Base-by-base conservation (phyloP, 1,140 invertebrate genomes). In the Monomorium pharaonis region DNA sequence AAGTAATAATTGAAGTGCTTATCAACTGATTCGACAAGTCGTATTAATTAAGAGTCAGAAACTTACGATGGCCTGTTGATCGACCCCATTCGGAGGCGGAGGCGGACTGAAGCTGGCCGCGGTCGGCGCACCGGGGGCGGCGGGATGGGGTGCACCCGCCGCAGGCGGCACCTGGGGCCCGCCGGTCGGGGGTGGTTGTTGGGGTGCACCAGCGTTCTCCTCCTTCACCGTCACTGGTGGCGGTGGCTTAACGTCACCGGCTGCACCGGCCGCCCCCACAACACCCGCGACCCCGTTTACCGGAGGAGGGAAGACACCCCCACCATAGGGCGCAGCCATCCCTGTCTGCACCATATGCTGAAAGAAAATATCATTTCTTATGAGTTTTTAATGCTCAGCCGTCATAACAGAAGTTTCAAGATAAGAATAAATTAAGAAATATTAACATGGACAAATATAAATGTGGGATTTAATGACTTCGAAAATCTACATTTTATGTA, bases 291-390 rank as follows among this genome's bases (percentile, higher is more conserved):
- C 97, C 63, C 96, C 97, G 92, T 97, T 97, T 91, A 96, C 96
- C 93, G 97, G 96, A 95, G 97, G 95, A 96, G 97, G 95, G 96
- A 97, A 96, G 96, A 97, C 95, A 96, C 96, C 96, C 96, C 96
- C 95, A 97, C 97, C 96, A 97, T 97, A 98, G 93, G 98, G 97
- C 95, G 96, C 96, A 94, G 97, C 97, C 97, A 98, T 98, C 92
- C 98, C 98, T 96, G 98, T 97, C 96, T 98, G 98, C 96, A 99
- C 98, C 97, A 98, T 98, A 96, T 98, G 98, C 98, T 98, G 97
- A 24, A 98, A 97, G 6, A 37, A 76, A 76, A 27, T 18, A 83
- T 0, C 14, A 58, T 58, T 58, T 42, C 24, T 47, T n/a, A 1
- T 81, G 4, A 80, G 9, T 69, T 80, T n/a, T 54, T 9, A 7